A percentile compares a stretch with the other conserved stretches of the same genome.
Conservation (phyloP, 2,888 invertebrate genomes). For the Thymelicus acteon region DNA sequence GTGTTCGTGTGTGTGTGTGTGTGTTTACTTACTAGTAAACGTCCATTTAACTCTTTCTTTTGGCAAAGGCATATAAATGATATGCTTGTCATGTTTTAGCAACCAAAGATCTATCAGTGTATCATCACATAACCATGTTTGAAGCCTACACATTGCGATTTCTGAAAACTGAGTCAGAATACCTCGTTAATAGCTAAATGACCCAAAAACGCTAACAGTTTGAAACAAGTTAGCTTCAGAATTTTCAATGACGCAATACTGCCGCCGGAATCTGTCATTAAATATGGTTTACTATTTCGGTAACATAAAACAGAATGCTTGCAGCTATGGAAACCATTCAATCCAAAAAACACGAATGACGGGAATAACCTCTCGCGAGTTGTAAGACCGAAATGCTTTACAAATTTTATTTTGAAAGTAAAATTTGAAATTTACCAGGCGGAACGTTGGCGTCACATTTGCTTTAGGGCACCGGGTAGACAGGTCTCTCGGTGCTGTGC, state of each 20-base stretch:
- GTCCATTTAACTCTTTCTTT: no score
- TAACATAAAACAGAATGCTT: background rate
- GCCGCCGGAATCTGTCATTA: background rate
- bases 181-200: no score
- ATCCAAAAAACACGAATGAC: slow-evolving; percentile 9
- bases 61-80: no score
- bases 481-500: slow-evolving; percentile 36
- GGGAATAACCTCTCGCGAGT: slow-evolving; percentile 20
- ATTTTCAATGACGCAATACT: background rate
- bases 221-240: background rate
- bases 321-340: slow-evolving; percentile 7
- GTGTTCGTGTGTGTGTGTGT: no score
- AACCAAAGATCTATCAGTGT: no score
- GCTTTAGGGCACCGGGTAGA: slow-evolving; percentile 37
- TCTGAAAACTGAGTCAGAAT: no score
- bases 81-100: no score
- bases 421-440: slow-evolving; percentile 35
- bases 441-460: slow-evolving; percentile 39
- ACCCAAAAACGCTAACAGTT: background rate
- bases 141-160: no score
- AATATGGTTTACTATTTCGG: background rate
- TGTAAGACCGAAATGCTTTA: slow-evolving; percentile 21
- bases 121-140: no score
- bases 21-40: no score
- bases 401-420: slow-evolving; percentile 36